Conservation (phyloP, 1,140 invertebrate genomes). For the Scaptomyza montana region DNA sequence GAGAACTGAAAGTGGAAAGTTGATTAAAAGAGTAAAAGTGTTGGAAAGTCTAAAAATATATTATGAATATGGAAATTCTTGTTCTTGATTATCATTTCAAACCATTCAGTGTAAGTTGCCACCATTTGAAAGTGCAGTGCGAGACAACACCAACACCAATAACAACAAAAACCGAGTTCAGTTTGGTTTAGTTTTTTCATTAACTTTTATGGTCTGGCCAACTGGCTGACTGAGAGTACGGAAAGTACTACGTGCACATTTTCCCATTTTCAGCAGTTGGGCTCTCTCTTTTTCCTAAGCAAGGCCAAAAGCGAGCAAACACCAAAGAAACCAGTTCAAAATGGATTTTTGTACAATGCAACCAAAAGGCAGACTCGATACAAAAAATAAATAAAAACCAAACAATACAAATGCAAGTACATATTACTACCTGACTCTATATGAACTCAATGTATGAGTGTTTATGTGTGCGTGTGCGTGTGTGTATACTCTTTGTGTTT, state of each 20-base stretch:
- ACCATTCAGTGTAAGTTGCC: no score
- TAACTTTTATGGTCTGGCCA: constrained; percentile 55
- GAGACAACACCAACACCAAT: background rate
- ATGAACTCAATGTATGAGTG: no score
- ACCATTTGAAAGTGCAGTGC: constrained; percentile 14
- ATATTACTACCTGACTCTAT: background rate
- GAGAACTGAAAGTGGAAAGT: background rate
- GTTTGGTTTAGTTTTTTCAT: constrained; percentile 39
- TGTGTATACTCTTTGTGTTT: background rate
- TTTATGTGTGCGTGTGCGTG: background rate
- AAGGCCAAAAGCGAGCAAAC: constrained; percentile 18
- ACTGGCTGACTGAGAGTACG: constrained; percentile 6
- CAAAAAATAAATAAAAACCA: background rate
- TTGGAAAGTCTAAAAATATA: no score
- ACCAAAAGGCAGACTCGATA: background rate
- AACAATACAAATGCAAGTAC: constrained; percentile 5
- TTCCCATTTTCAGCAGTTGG: constrained; percentile 37
- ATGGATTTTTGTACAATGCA: constrained; percentile 30
- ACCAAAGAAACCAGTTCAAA: constrained; percentile 55
- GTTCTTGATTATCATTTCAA: no score
- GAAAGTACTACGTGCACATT: constrained; percentile 41
- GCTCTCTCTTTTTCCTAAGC: background rate
- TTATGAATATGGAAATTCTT: no score
- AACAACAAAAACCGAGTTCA: background rate
- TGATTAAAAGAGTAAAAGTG: no score